These are phyloP conservation scores for Clostera curtula DNA, from an alignment of 2,888 invertebrate genomes.

Conservation along the genomic window DNA sequence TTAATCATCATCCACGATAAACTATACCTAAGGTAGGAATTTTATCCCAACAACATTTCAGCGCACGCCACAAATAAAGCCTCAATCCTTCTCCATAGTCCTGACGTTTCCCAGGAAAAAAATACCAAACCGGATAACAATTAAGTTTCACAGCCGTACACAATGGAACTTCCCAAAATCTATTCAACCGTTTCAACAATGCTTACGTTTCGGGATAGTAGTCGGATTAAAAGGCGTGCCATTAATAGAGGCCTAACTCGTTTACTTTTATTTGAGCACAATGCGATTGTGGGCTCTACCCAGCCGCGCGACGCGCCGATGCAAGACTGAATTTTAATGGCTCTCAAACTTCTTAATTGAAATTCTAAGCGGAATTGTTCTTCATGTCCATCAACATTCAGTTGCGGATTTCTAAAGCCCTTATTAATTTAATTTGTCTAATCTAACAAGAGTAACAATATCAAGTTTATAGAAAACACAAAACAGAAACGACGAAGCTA, in stretches of 20 bases:
- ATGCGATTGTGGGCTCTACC: constrained; percentile 38
- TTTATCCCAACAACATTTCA: too few relatives aligned
- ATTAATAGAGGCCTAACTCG: constrained; percentile 28
- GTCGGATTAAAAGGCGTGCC: constrained; percentile 3
- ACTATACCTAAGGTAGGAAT: too few relatives aligned
- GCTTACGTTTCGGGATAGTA: neutral
- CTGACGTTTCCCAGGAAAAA: too few relatives aligned
- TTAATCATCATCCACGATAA: too few relatives aligned
- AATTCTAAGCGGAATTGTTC: constrained; percentile 45
- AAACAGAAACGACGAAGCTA: too few relatives aligned
- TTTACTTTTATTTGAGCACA: constrained; percentile 35
- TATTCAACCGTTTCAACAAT: too few relatives aligned
- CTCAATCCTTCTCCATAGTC: too few relatives aligned
- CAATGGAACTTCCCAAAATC: too few relatives aligned
- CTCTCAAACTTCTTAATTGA: constrained; percentile 50
- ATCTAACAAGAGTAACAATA: constrained; percentile 18
- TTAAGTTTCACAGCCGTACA: too few relatives aligned
- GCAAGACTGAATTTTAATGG: constrained; percentile 47
- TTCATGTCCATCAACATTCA: constrained; percentile 46
- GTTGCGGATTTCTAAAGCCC: constrained; percentile 34
- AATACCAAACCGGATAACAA: too few relatives aligned
- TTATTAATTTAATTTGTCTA: constrained; percentile 34
- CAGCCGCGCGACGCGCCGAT: constrained; percentile 31
- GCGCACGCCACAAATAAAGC: too few relatives aligned
- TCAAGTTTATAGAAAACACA: neutral